Evolutionary conservation across 2,113 vertebrate species (phyloP), one percentile per base, ranked within the genome.

Genomic region (Antennarius striatus): DNA sequence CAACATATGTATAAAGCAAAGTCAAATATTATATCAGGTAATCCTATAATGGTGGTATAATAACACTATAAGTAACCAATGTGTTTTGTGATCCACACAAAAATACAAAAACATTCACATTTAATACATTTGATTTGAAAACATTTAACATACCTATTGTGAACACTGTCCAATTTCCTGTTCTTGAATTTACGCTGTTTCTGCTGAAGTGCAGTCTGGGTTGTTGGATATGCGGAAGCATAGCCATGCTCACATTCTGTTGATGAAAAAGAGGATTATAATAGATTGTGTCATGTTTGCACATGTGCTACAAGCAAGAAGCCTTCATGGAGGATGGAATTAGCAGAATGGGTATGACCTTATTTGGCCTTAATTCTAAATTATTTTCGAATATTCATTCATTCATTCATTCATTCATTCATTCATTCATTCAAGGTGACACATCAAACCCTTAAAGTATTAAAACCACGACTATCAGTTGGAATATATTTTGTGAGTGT

Each of bases 181-280:
- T 91, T 91, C 93, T 93, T 95, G 88, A 96, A 86, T 90, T 94
- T 95, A 56, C 94, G 91, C 3, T 91, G 95, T 91, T 93, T 96
- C 93, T 88, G 94, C 81, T 78, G 92, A 66, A 92, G 94, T 76
- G 90, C 86, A 70, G 87, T 91, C 63, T 94, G 91, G 66, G 88
- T 81, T 15, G 91, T 93, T 28, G 96, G 95, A 74, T 94, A 96
- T 40, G 95, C 83, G 0, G 96, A 98, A 58, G 96, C 96, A 56
- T 98, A 98, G 54, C 96, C 96, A 64, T 98, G 96, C 86, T 97
- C 96, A 1, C 94, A 96, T 85, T 98, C 96, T 98, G 91, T 42
- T 46, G 42, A 79, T 46, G 29, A 53, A 60, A 63, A 68, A 60
- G 29, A 50, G n/a, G 55, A 57, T 75, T 65, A 72, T n/a, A 42